phyloP scores from a whole-genome alignment of 2,797 vertebrate genomes.

The Lycodopsis pacificus region DNA sequence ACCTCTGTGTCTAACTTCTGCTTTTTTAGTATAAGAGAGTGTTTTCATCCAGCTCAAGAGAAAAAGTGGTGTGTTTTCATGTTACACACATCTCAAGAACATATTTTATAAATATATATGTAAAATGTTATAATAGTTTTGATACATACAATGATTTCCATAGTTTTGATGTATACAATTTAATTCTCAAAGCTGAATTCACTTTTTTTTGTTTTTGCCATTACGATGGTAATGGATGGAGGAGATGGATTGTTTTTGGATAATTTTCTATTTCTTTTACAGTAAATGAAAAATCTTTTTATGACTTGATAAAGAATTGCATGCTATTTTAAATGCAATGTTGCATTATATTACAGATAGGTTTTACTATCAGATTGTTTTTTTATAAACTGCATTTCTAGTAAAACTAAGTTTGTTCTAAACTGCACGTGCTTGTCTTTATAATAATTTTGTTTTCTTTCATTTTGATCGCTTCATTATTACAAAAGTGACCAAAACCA shows the following conservation, averaged over 20 bases:
- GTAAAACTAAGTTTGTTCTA: slow-evolving; percentile 64
- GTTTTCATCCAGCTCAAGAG: slow-evolving; percentile 6
- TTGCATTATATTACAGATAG: slow-evolving; percentile 74
- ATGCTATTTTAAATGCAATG: slow-evolving; percentile 40
- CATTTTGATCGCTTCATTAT: not conserved
- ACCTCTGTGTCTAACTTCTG: slow-evolving; percentile 24
- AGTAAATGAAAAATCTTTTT: slow-evolving; percentile 31
- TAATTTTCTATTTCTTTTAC: slow-evolving; percentile 40
- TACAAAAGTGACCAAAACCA: not conserved
- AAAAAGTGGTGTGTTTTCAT: not conserved
- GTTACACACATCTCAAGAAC: slow-evolving; percentile 3
- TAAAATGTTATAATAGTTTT: too few relatives aligned
- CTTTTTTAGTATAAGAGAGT: slow-evolving; percentile 12
- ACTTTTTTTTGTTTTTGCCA: slow-evolving; percentile 21
- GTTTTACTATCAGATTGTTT: slow-evolving; percentile 85
- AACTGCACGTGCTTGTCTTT: slow-evolving; percentile 30
- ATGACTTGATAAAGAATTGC: slow-evolving; percentile 32
- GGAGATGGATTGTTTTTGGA: slow-evolving; percentile 2
- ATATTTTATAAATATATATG: not conserved
- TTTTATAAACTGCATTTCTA: slow-evolving; percentile 58
- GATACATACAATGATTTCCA: not conserved
- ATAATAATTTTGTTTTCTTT: not conserved
- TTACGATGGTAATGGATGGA: not conserved
- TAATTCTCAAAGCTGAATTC: slow-evolving; percentile 52
- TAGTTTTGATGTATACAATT: not conserved